Evolutionary conservation across 1,140 invertebrate genomes (phyloP).

Genomic region (Drosophila sp.): DNA sequence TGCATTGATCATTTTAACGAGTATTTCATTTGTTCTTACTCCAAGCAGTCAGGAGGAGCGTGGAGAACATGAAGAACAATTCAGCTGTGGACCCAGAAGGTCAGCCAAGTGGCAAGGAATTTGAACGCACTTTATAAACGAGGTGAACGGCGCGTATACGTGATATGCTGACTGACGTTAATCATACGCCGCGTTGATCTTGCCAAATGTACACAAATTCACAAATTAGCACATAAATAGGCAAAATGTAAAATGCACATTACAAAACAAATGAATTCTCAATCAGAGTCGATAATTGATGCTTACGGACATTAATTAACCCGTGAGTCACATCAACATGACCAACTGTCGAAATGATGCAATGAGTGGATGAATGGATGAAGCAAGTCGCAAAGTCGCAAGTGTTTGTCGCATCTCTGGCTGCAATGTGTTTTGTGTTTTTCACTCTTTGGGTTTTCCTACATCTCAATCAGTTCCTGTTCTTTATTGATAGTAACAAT

Average conservation of each 20-base stretch:
- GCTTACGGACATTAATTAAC: constrained; percentile 50
- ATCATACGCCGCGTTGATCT: constrained; percentile 65
- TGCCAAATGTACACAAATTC: constrained; percentile 61
- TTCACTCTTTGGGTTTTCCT: constrained; percentile 48
- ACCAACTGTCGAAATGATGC: constrained; percentile 28
- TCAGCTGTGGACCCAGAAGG: constrained; percentile 52
- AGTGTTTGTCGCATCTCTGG: constrained; percentile 33
- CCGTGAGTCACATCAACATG: constrained; percentile 31
- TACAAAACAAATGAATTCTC: not conserved
- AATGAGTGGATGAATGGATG: constrained; percentile 20
- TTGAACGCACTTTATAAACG: constrained; percentile 36
- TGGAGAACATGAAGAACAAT: not conserved
- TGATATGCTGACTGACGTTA: constrained; percentile 40
- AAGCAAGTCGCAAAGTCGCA: constrained; percentile 3
- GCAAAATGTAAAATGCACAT: constrained; percentile 6
- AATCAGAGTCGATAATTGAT: constrained; percentile 46
- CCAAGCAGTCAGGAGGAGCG: constrained; percentile 16
- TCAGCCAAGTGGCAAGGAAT: constrained; percentile 75
- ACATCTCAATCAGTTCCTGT: constrained; percentile 49
- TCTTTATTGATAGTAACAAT: constrained; percentile 12
- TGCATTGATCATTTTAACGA: constrained; percentile 29
- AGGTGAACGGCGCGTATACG: constrained; percentile 59
- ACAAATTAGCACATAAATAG: constrained; percentile 73
- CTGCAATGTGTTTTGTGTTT: constrained; percentile 12
- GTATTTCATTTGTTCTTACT: constrained; percentile 29